Evolutionary conservation across 2,113 vertebrate genomes (phyloP), one percentile per base, ranked within the genome.

Genomic region (Glaucomys volans): DNA sequence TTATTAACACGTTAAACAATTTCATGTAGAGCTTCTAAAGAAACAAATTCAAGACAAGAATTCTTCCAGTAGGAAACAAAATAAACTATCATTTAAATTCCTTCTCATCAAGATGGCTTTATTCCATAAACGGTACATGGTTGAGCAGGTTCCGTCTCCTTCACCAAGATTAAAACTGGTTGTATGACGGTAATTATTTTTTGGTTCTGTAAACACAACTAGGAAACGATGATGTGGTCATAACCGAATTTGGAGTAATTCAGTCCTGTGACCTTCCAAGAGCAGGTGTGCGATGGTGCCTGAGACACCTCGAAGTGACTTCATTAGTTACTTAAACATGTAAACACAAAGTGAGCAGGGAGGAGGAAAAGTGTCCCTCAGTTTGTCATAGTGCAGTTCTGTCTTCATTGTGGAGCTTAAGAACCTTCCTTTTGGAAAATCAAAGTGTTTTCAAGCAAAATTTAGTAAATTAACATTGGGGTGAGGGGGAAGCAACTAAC

Each of bases 71-170:
- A 96, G 86, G 91, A 97, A 98, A 96, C 94, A 98, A 98, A 98
- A 98, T 98, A 97, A 96, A 96, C 96, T 98, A 84, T 95, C 95
- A 71, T 96, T 97, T 97, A 94, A 95, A 96, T 96, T 97, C 91
- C 89, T 97, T 96, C 94, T 95, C 40, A 89, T 93, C 89, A 94
- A 94, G 75, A 93, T 95, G 96, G 95, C 95, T 98, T 96, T 97
- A 96, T 69, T 52, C 92, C 76, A 81, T 85, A 72, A 95, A 96
- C 44, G 95, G 69, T 92, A 76, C 24, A 77, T 95, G 42, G 71
- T 66, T 67, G 47, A 67, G 83, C 80, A 85, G 42, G 81, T 62
- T 96, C 64, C 2, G 18, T 82, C 81, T 95, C 83, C 83, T 95
- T 35, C 76, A 28, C 24, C 40, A 67, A 87, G 28, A 81, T 77